Conservation (phyloP, 2,113 vertebrate genomes). For the Pampusana beccarii region DNA sequence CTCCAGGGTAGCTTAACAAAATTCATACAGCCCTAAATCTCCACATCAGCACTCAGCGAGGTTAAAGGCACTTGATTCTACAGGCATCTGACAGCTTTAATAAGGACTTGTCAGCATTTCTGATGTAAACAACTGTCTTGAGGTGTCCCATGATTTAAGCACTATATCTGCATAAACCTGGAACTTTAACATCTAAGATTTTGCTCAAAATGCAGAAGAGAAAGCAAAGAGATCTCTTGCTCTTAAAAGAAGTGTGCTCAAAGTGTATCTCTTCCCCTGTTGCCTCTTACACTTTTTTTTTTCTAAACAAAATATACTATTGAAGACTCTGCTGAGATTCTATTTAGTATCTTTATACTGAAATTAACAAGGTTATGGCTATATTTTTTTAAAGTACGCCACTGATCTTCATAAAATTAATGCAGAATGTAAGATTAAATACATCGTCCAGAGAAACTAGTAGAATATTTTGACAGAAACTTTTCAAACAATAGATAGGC, state of each 20-base stretch:
- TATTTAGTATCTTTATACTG: not conserved
- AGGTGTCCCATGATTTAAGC: not conserved
- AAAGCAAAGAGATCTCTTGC: not conserved
- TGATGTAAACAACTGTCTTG: not conserved
- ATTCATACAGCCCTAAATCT: slow-evolving; percentile 40
- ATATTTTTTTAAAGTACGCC: not conserved
- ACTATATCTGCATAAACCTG: not conserved
- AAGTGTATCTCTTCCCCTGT: not conserved
- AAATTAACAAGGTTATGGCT: not conserved
- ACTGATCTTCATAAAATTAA: not conserved
- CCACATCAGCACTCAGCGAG: slow-evolving; percentile 1
- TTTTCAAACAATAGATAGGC: not conserved
- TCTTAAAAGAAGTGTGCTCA: not conserved
- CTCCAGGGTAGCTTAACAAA: slow-evolving; percentile 17
- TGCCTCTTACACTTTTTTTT: not conserved
- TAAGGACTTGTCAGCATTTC: slow-evolving; percentile 29
- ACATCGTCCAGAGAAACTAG: not conserved
- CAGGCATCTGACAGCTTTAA: not conserved
- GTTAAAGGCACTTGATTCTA: slow-evolving; percentile 51
- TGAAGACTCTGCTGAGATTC: not conserved
- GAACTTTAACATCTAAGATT: not conserved
- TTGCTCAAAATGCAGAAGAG: not conserved
- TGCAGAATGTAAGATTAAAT: not conserved
- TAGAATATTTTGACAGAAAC: not conserved
- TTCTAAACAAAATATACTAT: not conserved